Evolutionary conservation across 2,797 vertebrate species (phyloP).

Genomic region (Neosilurus hyrtlii): DNA sequence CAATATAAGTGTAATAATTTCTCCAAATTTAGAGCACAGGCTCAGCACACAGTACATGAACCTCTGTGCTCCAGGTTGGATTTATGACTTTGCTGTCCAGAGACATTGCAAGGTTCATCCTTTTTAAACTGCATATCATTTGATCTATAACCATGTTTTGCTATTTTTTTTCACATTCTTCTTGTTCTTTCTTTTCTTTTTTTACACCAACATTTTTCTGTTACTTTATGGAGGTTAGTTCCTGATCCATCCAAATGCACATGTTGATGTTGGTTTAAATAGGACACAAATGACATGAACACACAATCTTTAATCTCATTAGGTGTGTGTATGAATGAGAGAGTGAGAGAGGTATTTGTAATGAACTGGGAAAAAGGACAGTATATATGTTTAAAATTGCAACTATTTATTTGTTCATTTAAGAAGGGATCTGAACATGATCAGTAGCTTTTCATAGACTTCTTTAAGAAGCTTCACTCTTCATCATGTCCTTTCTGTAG

Average conservation of each 20-base stretch:
- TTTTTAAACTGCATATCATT: not conserved
- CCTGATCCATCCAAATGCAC: not conserved
- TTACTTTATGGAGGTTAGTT: not conserved
- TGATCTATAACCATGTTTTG: not conserved
- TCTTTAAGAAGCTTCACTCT: conserved; percentile 39
- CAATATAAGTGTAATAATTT: not conserved
- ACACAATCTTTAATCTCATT: not conserved
- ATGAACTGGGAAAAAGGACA: not conserved
- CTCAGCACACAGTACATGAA: not conserved
- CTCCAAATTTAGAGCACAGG: not conserved
- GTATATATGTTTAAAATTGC: not conserved
- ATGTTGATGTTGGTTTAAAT: not conserved
- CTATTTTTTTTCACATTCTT: not conserved
- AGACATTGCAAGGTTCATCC: not conserved
- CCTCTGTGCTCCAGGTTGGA: not conserved
- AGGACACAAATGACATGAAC: not conserved
- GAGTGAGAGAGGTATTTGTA: not conserved
- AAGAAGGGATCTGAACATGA: not conserved
- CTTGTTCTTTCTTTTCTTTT: not conserved
- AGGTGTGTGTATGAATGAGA: not conserved
- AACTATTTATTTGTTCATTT: conserved; percentile 25
- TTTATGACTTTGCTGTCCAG: no score
- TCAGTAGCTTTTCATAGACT: not conserved
- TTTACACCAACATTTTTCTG: not conserved
- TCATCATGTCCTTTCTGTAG: conserved; percentile 55